Base-by-base conservation (phyloP, 2,113 vertebrate species). In the Columba janthina region DNA sequence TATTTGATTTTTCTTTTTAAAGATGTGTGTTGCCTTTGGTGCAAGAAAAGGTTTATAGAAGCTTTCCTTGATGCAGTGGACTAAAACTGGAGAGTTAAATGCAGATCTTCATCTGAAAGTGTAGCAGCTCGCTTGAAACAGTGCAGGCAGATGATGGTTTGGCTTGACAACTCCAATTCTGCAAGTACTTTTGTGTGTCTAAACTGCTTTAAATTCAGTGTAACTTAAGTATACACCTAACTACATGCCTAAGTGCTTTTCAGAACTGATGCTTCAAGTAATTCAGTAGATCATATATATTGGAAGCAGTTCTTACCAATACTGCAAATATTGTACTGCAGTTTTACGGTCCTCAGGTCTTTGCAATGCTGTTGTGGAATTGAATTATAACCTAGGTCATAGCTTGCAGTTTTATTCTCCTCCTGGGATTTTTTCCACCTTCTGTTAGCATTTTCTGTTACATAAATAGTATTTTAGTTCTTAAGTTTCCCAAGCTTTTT, bases 401-500 rank as follows among this genome's bases (percentile, higher is more conserved):
- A 86, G 56, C 32, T 69, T 74, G 56, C 18, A 18, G 34, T 71
- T 93, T 81, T 90, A 80, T 90, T 80, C 85, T 79, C 65, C 80
- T 77, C 42, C 19, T 69, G 56, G 48, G 61, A 48, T 64, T 92
- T 95, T 95, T 93, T 60, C 38, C 73, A 57, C 53, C 6, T 90
- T 88, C 88, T 88, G 38, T 88, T 88, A 91, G 61, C 29, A 5
- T 95, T 93, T 97, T 90, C 34, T 78, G 57, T 95, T 96, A 56
- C 36, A 14, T 80, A 93, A 86, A n/a, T 48, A 44, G n/a, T 40
- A 71, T 57, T 90, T 95, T 65, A 81, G 31, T 66, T 81, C 78
- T 77, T 18, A 22, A 71, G 24, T 81, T 94, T 86, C 66, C 42
- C 13, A 34, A 50, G 25, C 22, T 71, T 88, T 94, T 86, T 76